These are phyloP conservation scores for Caenorhabditis macrosperma DNA, from an alignment of 2,888 invertebrate genomes.

Conservation along the genomic window DNA sequence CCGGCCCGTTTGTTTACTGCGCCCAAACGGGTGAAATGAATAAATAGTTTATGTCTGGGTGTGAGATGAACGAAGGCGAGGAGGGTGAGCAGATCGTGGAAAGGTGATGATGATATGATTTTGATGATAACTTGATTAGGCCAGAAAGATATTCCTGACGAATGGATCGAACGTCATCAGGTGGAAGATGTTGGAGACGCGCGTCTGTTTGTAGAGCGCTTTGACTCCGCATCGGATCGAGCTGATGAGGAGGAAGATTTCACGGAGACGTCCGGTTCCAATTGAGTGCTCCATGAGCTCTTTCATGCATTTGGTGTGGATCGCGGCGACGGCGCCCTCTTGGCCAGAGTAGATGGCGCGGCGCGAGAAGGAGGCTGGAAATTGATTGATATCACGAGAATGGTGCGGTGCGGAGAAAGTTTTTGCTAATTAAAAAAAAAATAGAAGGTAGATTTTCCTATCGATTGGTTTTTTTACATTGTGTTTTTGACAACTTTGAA, in stretches of 20 bases:
- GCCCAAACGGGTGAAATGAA: too few relatives aligned
- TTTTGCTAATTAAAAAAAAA: too few relatives aligned
- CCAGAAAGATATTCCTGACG: slow-evolving; percentile 52
- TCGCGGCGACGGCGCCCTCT: background rate
- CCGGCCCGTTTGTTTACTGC: too few relatives aligned
- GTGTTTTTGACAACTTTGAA: too few relatives aligned
- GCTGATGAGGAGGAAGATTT: slow-evolving; percentile 48
- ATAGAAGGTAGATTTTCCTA: background rate
- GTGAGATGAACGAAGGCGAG: too few relatives aligned
- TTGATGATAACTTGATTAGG: too few relatives aligned
- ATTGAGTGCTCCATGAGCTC: slow-evolving; percentile 42
- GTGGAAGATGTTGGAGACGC: slow-evolving; percentile 56
- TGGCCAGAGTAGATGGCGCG: slow-evolving; percentile 24
- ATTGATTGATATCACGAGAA: background rate
- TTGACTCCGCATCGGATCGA: slow-evolving; percentile 50
- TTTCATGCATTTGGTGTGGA: slow-evolving; percentile 22
- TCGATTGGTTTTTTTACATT: too few relatives aligned
- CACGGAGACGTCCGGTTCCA: slow-evolving; percentile 46
- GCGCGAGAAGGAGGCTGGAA: background rate
- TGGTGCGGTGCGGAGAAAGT: too few relatives aligned
- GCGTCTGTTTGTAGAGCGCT: slow-evolving; percentile 49
- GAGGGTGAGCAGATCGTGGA: too few relatives aligned
- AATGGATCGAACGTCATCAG: slow-evolving; percentile 60
- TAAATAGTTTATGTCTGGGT: too few relatives aligned
- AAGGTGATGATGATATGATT: too few relatives aligned